Conservation (phyloP, 2,888 invertebrate genomes). For the Drosophila fulvimacula region DNA sequence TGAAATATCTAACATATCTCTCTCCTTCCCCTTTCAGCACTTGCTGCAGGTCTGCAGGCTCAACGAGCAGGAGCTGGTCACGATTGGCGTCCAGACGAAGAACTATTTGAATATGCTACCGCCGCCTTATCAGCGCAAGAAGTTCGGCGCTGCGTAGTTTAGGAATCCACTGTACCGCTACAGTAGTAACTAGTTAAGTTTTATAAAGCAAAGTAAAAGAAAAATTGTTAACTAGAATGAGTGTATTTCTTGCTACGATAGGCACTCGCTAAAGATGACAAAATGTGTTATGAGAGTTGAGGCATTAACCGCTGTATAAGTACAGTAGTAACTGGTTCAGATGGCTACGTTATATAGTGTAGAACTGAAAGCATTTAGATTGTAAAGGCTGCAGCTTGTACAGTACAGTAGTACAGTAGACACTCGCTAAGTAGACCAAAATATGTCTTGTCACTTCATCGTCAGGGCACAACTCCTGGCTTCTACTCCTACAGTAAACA, state of each 20-base stretch:
- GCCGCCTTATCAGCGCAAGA: slow-evolving; percentile 88
- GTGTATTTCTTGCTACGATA: slow-evolving; percentile 1
- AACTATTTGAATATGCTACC: slow-evolving; percentile 90
- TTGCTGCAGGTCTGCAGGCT: slow-evolving; percentile 90
- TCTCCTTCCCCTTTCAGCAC: slow-evolving; percentile 86
- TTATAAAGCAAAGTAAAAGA: slow-evolving; percentile 21
- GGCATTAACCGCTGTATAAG: background rate
- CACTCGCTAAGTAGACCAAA: no score
- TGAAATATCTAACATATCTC: background rate
- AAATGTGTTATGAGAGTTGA: background rate
- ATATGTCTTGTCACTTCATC: no score
- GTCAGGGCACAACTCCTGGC: no score
- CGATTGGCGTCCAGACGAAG: slow-evolving; percentile 90
- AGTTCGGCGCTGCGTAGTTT: slow-evolving; percentile 86
- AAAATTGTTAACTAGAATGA: slow-evolving; percentile 20
- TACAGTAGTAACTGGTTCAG: background rate
- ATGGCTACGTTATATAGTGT: background rate
- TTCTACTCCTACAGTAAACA: no score
- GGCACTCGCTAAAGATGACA: background rate
- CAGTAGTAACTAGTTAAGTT: slow-evolving; percentile 40
- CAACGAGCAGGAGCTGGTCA: slow-evolving; percentile 89
- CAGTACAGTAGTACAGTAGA: no score
- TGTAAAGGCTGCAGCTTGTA: background rate
- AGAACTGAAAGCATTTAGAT: background rate
- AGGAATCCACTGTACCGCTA: slow-evolving; percentile 3